Evolutionary conservation across 2,888 invertebrate genomes (phyloP).

Genomic region (Ommatoiulus sabulosus): DNA sequence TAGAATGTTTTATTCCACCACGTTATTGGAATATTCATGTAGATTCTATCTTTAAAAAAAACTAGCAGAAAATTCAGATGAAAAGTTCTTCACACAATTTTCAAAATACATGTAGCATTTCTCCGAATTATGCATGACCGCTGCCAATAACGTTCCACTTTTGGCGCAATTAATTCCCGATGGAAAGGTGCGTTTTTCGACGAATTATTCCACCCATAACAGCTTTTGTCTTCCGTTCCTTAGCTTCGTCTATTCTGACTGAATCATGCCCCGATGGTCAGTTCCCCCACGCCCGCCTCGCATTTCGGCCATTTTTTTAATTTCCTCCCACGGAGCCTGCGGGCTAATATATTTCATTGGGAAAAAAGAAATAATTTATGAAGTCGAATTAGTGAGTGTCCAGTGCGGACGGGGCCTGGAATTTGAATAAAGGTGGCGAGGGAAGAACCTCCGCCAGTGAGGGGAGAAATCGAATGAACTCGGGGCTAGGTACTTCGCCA

Average conservation of each 20-base stretch:
- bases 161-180: background rate
- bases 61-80: too few species aligned
- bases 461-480: slow-evolving; percentile 51
- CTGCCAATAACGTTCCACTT: too few species aligned
- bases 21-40: too few species aligned
- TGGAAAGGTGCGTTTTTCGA: background rate
- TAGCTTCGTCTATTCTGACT: background rate
- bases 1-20: too few species aligned
- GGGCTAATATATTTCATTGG: slow-evolving; percentile 47
- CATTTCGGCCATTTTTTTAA: background rate
- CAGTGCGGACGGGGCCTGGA: background rate
- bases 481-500: slow-evolving; percentile 56
- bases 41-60: too few species aligned
- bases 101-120: too few species aligned
- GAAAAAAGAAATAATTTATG: slow-evolving; percentile 51
- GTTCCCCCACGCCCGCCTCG: background rate
- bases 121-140: too few species aligned
- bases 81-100: too few species aligned
- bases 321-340: background rate
- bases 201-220: background rate
- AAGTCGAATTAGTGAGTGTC: slow-evolving; percentile 42
- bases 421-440: slow-evolving; percentile 50
- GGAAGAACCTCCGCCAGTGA: background rate
- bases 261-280: background rate
- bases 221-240: background rate